Conservation (phyloP, 2,797 vertebrate species). For the Halcyon chelicuti region DNA sequence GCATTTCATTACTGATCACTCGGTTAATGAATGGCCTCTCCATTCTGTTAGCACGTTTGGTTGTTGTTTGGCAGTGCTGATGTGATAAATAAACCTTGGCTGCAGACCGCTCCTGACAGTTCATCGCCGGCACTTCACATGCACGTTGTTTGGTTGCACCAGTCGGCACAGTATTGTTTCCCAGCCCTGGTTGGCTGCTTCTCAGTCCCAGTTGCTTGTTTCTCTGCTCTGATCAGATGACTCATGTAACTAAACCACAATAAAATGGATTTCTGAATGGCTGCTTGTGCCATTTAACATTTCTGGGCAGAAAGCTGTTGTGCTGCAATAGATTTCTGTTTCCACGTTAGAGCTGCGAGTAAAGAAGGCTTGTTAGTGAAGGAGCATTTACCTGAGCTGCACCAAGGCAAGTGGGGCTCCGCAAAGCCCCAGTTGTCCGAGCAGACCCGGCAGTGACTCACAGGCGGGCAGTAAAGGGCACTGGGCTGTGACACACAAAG, state of each 20-base stretch:
- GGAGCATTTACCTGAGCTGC: not conserved
- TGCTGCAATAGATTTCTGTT: not conserved
- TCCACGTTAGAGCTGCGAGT: not conserved
- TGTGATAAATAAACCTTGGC: not conserved
- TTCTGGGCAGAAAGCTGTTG: not conserved
- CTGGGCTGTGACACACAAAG: not conserved
- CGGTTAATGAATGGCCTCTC: not conserved
- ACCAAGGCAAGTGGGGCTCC: not conserved
- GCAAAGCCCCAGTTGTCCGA: not conserved
- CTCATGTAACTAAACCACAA: not conserved
- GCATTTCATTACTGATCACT: not conserved
- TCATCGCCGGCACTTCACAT: not conserved
- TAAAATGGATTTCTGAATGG: constrained; percentile 15
- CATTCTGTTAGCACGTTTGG: not conserved
- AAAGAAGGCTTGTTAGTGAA: not conserved
- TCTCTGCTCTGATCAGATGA: not conserved
- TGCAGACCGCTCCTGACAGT: not conserved
- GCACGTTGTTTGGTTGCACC: not conserved
- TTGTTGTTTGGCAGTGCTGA: not conserved
- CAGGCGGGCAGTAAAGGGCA: not conserved
- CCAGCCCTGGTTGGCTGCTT: not conserved
- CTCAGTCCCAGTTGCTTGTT: not conserved
- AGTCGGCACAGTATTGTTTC: accelerated
- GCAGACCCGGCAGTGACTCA: not conserved
- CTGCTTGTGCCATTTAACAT: not conserved